Percentiles rank a stretch among this genome's conserved stretches.
Conservation (phyloP, 1,140 invertebrate genomes). For the Cyclina sinensis region DNA sequence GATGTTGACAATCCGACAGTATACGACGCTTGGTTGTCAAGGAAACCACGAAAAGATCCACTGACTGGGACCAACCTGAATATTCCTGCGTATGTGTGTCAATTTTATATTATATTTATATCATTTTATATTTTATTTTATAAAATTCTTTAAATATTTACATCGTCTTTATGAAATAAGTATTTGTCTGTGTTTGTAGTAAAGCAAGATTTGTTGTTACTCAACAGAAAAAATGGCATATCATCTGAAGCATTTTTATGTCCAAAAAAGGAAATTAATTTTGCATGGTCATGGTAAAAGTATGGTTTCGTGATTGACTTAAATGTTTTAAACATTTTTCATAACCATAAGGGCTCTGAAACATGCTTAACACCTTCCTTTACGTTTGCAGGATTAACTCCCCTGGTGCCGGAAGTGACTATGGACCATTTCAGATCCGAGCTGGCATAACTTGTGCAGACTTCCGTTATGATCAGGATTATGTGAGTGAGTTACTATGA, state of each 20-base stretch:
- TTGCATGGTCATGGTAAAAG: no score
- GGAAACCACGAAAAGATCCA: neutral
- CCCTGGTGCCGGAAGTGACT: slow-evolving; percentile 55
- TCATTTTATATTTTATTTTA: no score
- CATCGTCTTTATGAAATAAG: neutral
- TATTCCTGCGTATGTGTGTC: slow-evolving; percentile 51
- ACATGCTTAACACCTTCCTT: no score
- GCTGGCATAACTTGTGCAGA: slow-evolving; percentile 66
- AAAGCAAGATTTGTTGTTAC: no score
- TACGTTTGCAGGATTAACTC: slow-evolving; percentile 49
- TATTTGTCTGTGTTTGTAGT: no score
- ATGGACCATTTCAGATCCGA: slow-evolving; percentile 57
- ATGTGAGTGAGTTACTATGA: slow-evolving; percentile 38
- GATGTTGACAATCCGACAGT: slow-evolving; percentile 32
- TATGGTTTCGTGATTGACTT: no score
- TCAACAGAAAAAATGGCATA: no score
- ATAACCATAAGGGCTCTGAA: no score
- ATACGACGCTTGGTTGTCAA: slow-evolving; percentile 30
- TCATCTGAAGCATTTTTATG: no score
- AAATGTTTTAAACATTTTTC: no score
- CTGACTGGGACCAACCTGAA: neutral
- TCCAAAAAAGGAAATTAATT: no score
- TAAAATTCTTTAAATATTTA: no score
- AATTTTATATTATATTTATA: neutral
- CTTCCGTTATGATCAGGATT: slow-evolving; percentile 63